Evolutionary conservation across 2,888 invertebrate genomes (phyloP), one percentile per base, ranked within the genome.

Genomic region (Melinaea menophilus): DNA sequence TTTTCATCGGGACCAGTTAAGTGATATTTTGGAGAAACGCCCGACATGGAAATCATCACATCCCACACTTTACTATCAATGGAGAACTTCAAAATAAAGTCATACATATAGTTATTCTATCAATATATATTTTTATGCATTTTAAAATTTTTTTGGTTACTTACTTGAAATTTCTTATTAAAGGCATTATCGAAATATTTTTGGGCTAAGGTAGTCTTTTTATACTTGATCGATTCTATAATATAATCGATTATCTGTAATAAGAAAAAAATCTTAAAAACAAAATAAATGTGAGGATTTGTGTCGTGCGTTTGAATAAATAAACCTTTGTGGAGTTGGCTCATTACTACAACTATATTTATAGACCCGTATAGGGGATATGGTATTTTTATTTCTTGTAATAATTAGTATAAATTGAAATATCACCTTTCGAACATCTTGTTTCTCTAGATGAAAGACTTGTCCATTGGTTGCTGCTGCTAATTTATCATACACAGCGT

Each of bases 381-480:
- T 22, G 22, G 22, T 37, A 37, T 37, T 4, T 37, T 37, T 37
- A 5, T 37, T 37, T 37, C 7, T 37, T 37, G 37, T 48, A n/a
- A 31, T 46, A 46, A 46, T 5, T 2, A 46, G n/a, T 12, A 46
- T 12, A 46, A 46, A 46, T n/a, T n/a, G 31, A 51, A 13, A 11
- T 9, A 22, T 31, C 31, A 85, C 86, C 68, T 78, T 65, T 31
- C 65, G 62, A 2, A 86, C 68, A 31, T 84, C 78, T 1, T 65
- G 1, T 66, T 76, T 82, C 2, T 58, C 41, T 64, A 84, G 70
- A 55, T 82, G 75, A 62, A 83, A 85, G 2, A 86, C 80, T 72
- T 79, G 76, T 5, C 86, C 86, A 22, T 59, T 63, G 0, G 85
- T 85, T 5, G 78, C 80, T 1, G 69, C 57, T 0, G 85, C 78